A percentile compares a stretch with the other conserved stretches of the same genome.
phyloP scores from a whole-genome alignment of 2,888 invertebrate species.

The Watsonalla cultraria region DNA sequence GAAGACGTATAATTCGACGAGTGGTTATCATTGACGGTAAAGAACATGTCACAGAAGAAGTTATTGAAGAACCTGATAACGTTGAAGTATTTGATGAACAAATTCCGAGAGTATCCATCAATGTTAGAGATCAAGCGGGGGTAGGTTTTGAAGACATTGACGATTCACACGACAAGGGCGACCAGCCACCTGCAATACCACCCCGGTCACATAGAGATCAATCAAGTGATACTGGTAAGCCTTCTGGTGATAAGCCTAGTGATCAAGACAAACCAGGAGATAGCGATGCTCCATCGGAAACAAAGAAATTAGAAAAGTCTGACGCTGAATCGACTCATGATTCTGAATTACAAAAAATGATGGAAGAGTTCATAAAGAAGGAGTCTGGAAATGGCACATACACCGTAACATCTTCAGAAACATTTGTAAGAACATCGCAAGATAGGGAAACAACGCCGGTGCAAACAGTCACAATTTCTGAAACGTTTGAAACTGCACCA shows the following conservation, averaged over 20 bases:
- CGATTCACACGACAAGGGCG: slow-evolving; percentile 36
- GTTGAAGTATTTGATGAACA: slow-evolving; percentile 85
- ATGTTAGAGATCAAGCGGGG: slow-evolving; percentile 78
- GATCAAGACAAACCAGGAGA: slow-evolving; percentile 11
- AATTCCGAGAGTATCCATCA: slow-evolving; percentile 84
- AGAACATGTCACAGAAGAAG: slow-evolving; percentile 89
- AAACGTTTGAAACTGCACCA: slow-evolving; percentile 29
- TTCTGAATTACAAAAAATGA: slow-evolving; percentile 30
- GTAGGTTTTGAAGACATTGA: slow-evolving; percentile 55
- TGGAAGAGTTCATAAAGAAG: slow-evolving; percentile 46
- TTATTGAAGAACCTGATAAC: slow-evolving; percentile 91
- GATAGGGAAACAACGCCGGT: slow-evolving; percentile 32
- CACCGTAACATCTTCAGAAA: slow-evolving; percentile 16
- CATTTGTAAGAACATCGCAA: slow-evolving; percentile 15
- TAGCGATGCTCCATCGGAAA: slow-evolving; percentile 17
- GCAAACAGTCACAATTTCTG: slow-evolving; percentile 27
- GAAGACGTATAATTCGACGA: slow-evolving; percentile 85
- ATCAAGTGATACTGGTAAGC: slow-evolving; percentile 14
- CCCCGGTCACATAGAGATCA: slow-evolving; percentile 20
- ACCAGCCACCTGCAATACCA: slow-evolving; percentile 31
- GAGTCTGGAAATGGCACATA: slow-evolving; percentile 30
- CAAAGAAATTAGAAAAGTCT: slow-evolving; percentile 9
- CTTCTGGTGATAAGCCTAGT: slow-evolving; percentile 7
- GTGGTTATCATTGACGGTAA: slow-evolving; percentile 89
- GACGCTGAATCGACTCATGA: slow-evolving; percentile 20